A percentile compares a stretch with the other conserved stretches of the same genome.
phyloP scores from a whole-genome alignment of 1,140 invertebrate species.

The Subanguina moxae region DNA sequence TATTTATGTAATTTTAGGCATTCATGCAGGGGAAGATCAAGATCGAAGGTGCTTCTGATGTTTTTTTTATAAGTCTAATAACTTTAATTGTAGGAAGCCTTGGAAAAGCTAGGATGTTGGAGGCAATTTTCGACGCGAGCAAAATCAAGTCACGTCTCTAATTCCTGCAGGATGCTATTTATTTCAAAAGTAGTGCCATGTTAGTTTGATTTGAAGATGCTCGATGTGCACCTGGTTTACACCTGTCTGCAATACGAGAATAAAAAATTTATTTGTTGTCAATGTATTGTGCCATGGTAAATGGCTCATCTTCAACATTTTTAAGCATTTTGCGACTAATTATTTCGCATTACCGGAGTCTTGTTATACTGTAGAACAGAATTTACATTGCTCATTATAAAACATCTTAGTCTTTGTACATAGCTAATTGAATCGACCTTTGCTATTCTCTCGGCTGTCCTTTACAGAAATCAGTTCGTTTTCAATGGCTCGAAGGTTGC shows the following conservation, averaged over 20 bases:
- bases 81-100: conserved; percentile 24
- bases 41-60: conserved; percentile 14
- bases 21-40: conserved; percentile 77
- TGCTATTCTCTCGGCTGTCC: not conserved
- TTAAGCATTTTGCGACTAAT: too few relatives aligned
- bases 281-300: too few relatives aligned
- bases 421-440: too few relatives aligned
- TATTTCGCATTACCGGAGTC: too few relatives aligned
- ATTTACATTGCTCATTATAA: too few relatives aligned
- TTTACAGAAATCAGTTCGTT: conserved; percentile 25
- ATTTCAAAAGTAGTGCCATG: not conserved
- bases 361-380: too few relatives aligned
- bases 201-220: too few relatives aligned
- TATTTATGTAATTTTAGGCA: conserved; percentile 65
- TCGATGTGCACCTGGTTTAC: too few relatives aligned
- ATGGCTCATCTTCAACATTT: too few relatives aligned
- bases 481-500: conserved; percentile 32
- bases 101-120: conserved; percentile 87
- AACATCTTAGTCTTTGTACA: too few relatives aligned
- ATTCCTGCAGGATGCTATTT: not conserved
- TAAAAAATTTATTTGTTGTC: too few relatives aligned
- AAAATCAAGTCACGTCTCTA: conserved; percentile 53
- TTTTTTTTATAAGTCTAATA: not conserved
- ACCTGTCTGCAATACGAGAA: too few relatives aligned
- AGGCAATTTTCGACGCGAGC: conserved; percentile 66